phyloP scores from a whole-genome alignment of 2,113 vertebrate species.

The Chaetodon auriga region DNA sequence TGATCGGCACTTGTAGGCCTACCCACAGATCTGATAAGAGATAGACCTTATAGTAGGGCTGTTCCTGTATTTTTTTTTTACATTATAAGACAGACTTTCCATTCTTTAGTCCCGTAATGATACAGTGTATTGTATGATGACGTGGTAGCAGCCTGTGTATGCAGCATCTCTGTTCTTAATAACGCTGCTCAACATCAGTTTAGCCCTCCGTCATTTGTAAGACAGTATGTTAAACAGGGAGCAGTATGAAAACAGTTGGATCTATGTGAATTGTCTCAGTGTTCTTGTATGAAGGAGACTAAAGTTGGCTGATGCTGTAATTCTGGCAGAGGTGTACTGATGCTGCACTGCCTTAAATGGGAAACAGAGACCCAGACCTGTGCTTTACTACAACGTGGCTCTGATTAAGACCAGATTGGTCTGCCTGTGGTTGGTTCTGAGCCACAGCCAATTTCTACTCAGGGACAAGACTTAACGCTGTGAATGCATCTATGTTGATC shows the following conservation, averaged over 20 bases:
- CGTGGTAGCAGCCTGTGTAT: neutral
- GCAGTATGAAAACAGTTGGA: constrained; percentile 47
- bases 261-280: constrained; percentile 64
- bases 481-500: constrained; percentile 55
- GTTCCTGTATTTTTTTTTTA: constrained; percentile 3
- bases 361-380: constrained; percentile 79
- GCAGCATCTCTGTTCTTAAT: constrained; percentile 2
- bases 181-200: constrained; percentile 1
- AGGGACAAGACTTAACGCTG: constrained; percentile 66
- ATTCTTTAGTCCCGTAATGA: neutral
- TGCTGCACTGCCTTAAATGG: constrained; percentile 85
- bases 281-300: constrained; percentile 68
- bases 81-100: neutral
- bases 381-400: constrained; percentile 80
- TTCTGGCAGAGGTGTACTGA: constrained; percentile 73
- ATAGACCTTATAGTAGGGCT: neutral
- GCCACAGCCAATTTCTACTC: constrained; percentile 70
- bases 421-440: constrained; percentile 73
- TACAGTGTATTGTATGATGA: neutral
- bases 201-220: constrained; percentile 8
- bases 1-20: constrained; percentile 18
- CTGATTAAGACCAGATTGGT: constrained; percentile 85
- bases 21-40: constrained; percentile 37
- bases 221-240: constrained; percentile 12
- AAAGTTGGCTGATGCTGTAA: constrained; percentile 70